phyloP scores from a whole-genome alignment of 1,140 invertebrate species.

The Drosophila neocordata region DNA sequence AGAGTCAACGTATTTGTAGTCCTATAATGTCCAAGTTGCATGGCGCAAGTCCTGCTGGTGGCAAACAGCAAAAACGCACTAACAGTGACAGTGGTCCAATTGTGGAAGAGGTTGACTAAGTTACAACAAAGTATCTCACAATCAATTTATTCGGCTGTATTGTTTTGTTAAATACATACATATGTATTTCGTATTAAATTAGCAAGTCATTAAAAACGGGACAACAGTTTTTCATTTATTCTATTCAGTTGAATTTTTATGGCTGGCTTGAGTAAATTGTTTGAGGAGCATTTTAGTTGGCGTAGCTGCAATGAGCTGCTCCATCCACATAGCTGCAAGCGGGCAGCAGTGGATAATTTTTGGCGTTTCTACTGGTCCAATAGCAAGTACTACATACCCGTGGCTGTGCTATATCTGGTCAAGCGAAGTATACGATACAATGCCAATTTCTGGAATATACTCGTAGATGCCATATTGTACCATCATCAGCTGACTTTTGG shows the following conservation, averaged over 20 bases:
- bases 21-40: conserved; percentile 91
- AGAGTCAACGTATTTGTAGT: conserved; percentile 88
- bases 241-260: conserved; percentile 26
- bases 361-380: conserved; percentile 45
- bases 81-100: conserved; percentile 56
- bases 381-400: conserved; percentile 53
- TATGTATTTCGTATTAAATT: conserved; percentile 47
- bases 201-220: conserved; percentile 5
- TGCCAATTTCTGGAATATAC: conserved; percentile 7
- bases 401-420: conserved; percentile 39
- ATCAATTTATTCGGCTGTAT: conserved; percentile 3
- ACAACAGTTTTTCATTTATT: not conserved
- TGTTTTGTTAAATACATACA: conserved; percentile 3
- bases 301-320: conserved; percentile 45
- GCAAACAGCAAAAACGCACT: conserved; percentile 65
- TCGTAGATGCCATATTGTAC: conserved; percentile 30
- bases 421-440: conserved; percentile 1
- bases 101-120: conserved; percentile 76
- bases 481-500: conserved; percentile 33
- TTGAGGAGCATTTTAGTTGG: conserved; percentile 29
- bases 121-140: not conserved
- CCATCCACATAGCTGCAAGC: conserved; percentile 41
- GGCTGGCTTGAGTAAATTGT: conserved; percentile 47
- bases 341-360: conserved; percentile 29
- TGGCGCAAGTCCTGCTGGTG: conserved; percentile 68